These are phyloP conservation scores for Distichodus sexfasciatus DNA, from an alignment of 2,797 vertebrate species.

Conservation along the genomic window DNA sequence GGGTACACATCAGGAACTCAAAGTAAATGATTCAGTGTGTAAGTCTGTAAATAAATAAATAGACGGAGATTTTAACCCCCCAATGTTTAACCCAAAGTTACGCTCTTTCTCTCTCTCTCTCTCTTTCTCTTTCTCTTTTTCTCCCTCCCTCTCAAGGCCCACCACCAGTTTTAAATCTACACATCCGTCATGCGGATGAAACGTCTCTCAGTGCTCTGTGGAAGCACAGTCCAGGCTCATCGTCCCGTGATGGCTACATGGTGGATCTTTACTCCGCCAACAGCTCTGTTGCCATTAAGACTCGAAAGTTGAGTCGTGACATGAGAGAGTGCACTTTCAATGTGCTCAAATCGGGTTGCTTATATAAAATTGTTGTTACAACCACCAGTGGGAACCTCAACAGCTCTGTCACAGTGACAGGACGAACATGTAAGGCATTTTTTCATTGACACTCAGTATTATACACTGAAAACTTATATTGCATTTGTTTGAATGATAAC, in stretches of 20 bases:
- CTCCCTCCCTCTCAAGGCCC: slow-evolving; percentile 16
- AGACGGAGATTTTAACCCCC: too few relatives aligned
- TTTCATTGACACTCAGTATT: slow-evolving; percentile 63
- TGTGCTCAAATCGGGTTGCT: slow-evolving; percentile 82
- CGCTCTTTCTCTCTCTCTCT: not conserved
- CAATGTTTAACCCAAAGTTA: too few relatives aligned
- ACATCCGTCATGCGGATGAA: slow-evolving; percentile 87
- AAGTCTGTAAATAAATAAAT: too few relatives aligned
- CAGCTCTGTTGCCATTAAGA: slow-evolving; percentile 61
- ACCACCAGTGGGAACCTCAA: slow-evolving; percentile 81
- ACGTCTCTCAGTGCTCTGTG: slow-evolving; percentile 87
- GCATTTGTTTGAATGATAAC: too few relatives aligned
- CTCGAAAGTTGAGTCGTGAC: slow-evolving; percentile 74
- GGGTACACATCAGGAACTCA: too few relatives aligned
- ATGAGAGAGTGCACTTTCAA: slow-evolving; percentile 92
- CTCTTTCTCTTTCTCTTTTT: not conserved
- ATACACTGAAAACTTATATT: too few relatives aligned
- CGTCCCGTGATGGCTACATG: slow-evolving; percentile 78
- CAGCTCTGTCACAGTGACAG: slow-evolving; percentile 79
- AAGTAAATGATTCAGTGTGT: too few relatives aligned
- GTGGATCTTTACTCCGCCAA: slow-evolving; percentile 78
- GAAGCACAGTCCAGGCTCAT: slow-evolving; percentile 76
- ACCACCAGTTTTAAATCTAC: slow-evolving; percentile 73
- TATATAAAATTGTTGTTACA: slow-evolving; percentile 78
- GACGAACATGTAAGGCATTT: slow-evolving; percentile 84